Conservation (phyloP, 2,797 vertebrate species). For the Lepus oiostolus region DNA sequence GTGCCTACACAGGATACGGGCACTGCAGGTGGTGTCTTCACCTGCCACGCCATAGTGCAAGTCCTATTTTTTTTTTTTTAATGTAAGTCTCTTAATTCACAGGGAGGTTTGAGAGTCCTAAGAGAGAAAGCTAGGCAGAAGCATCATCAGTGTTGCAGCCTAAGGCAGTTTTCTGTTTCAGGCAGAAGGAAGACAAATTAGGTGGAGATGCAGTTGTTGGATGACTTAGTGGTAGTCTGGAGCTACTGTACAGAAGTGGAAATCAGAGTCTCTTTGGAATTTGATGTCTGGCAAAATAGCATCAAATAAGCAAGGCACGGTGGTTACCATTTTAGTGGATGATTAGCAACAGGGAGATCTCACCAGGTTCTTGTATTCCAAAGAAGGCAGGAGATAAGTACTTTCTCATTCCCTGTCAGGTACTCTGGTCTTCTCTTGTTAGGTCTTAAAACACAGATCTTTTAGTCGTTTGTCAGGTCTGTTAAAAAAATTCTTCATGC, state of each 20-base stretch:
- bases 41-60: no score
- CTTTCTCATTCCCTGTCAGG: background rate
- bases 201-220: background rate
- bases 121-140: background rate
- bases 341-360: slow-evolving; percentile 61
- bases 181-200: background rate
- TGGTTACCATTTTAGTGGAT: background rate
- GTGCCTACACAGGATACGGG: no score
- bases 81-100: background rate
- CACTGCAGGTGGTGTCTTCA: no score
- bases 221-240: background rate
- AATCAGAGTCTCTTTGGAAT: background rate
- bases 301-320: background rate
- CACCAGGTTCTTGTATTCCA: background rate
- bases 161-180: background rate
- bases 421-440: background rate
- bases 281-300: background rate
- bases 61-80: background rate
- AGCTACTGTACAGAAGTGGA: background rate
- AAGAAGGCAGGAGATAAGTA: background rate
- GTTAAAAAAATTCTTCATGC: background rate
- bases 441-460: background rate
- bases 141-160: background rate
- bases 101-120: background rate
- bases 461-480: background rate